Base-by-base conservation (phyloP, 2,113 vertebrate genomes). In the Myotis brandtii region DNA sequence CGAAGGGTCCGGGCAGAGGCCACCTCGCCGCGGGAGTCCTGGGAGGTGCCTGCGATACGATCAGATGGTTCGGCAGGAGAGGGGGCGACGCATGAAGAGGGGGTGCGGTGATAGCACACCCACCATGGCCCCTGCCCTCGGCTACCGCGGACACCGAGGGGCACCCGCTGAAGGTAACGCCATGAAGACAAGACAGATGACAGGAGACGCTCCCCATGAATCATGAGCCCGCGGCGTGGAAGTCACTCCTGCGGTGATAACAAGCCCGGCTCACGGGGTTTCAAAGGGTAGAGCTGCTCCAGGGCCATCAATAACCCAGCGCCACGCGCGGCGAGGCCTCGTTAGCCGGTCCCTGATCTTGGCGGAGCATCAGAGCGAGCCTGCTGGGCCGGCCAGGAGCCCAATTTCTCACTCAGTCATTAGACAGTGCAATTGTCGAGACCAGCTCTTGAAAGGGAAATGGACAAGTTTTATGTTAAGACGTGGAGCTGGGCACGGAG, bases 321-420 rank as follows among this genome's bases (percentile, higher is more conserved):
- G 72, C 17, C 34, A 6, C 5, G 64, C 37, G 2, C 30, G n/a
- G 34, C 20, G 46, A 92, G 69, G 89, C 75, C 89, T 80, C 54
- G 23, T 75, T 80, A 92, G 32, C 69, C 59, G 56, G 46, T 67
- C 80, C 82, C 79, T 88, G 90, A 30, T 37, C 89, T 72, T 64
- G 54, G n/a, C 64, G 5, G 0, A 14, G 70, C 50, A 54, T 54
- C 62, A 86, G 37, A 89, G 10, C 86, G 89, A 66, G 76, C 66
- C 40, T 70, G 77, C 83, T 13, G 64, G 67, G 56, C 87, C 56
- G 83, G 82, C 40, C 79, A 93, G 86, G 20, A 89, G 89, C 84
- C 70, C 86, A 92, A 21, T 94, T 93, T 94, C 84, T 95, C 92
- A 76, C 80, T 94, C 75, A 7, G 20, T 84, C 43, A 3, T 92